These are phyloP conservation scores for Octodon degus DNA, from an alignment of 2,113 vertebrate species.

Conservation along the genomic window DNA sequence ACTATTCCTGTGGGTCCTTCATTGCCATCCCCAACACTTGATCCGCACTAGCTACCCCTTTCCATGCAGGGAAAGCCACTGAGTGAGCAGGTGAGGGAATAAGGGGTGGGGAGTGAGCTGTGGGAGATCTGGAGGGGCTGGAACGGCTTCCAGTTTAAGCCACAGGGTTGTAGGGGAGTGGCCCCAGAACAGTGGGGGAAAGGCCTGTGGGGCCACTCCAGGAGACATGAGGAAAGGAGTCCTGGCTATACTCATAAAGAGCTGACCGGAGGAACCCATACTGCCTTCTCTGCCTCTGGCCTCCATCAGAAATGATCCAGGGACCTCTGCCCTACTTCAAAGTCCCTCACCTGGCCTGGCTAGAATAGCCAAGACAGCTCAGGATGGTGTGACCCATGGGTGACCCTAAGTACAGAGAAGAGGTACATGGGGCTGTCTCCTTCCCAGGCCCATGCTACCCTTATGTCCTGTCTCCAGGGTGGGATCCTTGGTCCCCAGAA, in stretches of 20 bases:
- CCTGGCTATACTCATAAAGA: no score
- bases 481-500: background rate
- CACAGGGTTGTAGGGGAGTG: no score
- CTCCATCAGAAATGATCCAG: background rate
- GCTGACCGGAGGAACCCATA: no score
- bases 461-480: background rate
- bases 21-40: background rate
- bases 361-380: background rate
- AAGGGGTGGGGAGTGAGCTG: background rate
- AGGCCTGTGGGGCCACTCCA: background rate
- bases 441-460: no score
- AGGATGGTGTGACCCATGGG: background rate
- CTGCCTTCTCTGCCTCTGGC: background rate
- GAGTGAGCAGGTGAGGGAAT: background rate
- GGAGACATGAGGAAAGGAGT: background rate
- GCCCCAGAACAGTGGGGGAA: background rate
- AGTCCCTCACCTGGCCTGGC: background rate
- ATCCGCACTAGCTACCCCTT: background rate
- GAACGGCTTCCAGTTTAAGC: background rate
- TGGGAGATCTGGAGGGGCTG: fast-evolving
- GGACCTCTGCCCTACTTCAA: background rate
- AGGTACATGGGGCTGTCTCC: background rate
- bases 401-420: background rate
- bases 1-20: background rate
- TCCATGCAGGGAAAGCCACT: background rate